Evolutionary conservation across 2,888 invertebrate species (phyloP), one percentile per base, ranked within the genome.

Genomic region (Coelopa pilipes): DNA sequence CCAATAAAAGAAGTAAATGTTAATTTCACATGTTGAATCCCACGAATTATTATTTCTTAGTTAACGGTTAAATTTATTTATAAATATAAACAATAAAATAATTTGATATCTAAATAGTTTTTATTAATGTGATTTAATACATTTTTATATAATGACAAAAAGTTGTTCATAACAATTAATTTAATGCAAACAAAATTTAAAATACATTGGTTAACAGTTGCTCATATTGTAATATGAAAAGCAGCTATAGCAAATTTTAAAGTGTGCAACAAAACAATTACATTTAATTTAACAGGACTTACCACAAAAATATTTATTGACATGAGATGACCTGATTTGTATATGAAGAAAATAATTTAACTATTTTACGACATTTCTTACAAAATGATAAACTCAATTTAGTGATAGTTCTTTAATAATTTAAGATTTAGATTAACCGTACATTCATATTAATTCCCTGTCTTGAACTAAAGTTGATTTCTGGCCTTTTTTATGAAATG

Each of bases 81-180:
- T 15, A 62, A 62, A 62, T 15, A n/a, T 34, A 45, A 45, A n/a
- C n/a, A 5, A 62, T 34, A 7, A 2, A 34, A 7, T 7, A 62
- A 62, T 24, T 46, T 71, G 65, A 65, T 71, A 71, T 71, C 71
- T 71, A 71, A 71, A 71, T 71, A 71, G 57, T 71, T 65, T 62
- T 71, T 71, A 65, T 71, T 71, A 71, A 55, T 63, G 24, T 70
- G 65, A 11, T 71, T 63, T 71, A 71, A 71, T 71, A 71, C 45
- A 71, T 60, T 53, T 66, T 66, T 60, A 71, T 47, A 68, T 62
- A 57, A 74, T 74, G 74, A 74, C 70, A 70, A 74, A 74, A 70
- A 70, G 49, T 47, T 70, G 57, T 49, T 53, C 19, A 65, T 74
- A 74, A 74, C 74, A 74, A 74, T 65, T 69, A 74, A 74, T 70